phyloP scores from a whole-genome alignment of 2,797 vertebrate genomes.

The Uromys caudimaculatus region DNA sequence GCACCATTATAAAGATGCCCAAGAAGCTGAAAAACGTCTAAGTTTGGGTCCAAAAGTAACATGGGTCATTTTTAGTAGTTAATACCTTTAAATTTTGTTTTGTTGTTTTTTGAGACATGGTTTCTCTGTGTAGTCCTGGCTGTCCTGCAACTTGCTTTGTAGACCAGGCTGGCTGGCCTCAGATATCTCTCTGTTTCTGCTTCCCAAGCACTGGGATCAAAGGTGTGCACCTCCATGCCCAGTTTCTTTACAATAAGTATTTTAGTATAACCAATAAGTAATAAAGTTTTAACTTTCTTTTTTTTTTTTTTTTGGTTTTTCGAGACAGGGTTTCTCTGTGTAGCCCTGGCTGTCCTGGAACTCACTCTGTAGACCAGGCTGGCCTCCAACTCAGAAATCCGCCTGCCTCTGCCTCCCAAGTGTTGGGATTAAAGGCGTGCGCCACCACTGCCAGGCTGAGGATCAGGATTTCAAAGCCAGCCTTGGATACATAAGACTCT shows the following conservation, averaged over 20 bases:
- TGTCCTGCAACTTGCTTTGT: background rate
- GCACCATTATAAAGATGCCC: constrained; percentile 20
- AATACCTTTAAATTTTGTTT: background rate
- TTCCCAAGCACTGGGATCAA: background rate
- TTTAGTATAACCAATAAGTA: background rate
- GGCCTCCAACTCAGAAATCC: too few relatives aligned
- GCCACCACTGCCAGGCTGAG: too few relatives aligned
- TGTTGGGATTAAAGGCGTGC: too few relatives aligned
- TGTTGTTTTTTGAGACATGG: background rate
- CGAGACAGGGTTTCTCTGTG: too few relatives aligned
- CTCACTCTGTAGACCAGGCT: too few relatives aligned
- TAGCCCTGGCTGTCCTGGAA: too few relatives aligned
- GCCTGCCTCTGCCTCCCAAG: too few relatives aligned
- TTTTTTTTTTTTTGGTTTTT: too few relatives aligned
- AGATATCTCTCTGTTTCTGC: background rate
- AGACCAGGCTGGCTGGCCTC: background rate
- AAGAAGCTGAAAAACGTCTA: constrained; percentile 19
- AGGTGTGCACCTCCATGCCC: background rate
- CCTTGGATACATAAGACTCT: background rate
- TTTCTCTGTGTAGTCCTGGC: background rate
- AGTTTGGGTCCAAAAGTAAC: constrained; percentile 33
- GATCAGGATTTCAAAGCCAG: too few relatives aligned
- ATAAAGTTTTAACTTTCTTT: constrained; percentile 18
- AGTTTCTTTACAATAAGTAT: background rate
- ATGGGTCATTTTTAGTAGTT: constrained; percentile 40